phyloP scores from a whole-genome alignment of 2,113 vertebrate genomes.

The Cardinalis cardinalis region DNA sequence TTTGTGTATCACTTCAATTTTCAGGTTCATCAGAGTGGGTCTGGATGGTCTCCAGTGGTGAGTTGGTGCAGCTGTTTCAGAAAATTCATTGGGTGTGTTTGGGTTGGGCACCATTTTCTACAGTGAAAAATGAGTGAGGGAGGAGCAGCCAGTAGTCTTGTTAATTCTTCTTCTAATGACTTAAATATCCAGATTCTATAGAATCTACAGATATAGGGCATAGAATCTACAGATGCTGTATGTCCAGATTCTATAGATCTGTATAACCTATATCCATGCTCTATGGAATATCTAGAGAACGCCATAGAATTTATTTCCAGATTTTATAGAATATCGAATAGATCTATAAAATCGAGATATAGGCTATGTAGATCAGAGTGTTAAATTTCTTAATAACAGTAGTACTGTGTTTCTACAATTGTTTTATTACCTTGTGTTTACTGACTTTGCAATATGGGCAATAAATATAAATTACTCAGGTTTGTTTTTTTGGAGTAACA shows the following conservation, averaged over 20 bases:
- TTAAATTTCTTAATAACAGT: background rate
- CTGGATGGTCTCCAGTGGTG: slow-evolving; percentile 99
- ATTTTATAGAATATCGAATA: background rate
- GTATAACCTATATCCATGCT: background rate
- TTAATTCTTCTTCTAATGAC: background rate
- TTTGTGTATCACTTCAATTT: background rate
- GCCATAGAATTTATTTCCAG: background rate
- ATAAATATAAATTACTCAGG: background rate
- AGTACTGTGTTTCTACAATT: background rate
- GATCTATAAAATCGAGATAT: background rate
- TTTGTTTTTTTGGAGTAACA: background rate
- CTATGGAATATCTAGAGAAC: background rate
- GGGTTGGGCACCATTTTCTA: background rate
- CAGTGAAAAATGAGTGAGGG: background rate
- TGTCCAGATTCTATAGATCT: background rate
- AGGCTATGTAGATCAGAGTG: background rate
- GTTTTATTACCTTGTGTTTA: background rate
- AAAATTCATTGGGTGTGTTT: background rate
- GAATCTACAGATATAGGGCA: background rate
- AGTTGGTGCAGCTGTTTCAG: slow-evolving; percentile 51
- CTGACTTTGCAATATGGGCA: background rate
- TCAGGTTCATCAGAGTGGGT: slow-evolving; percentile 96
- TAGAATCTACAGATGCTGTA: background rate
- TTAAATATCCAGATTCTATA: background rate
- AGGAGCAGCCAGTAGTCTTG: background rate